These are phyloP conservation scores for Dexiosoma caninum DNA, from an alignment of 2,888 invertebrate species.

Conservation along the genomic window DNA sequence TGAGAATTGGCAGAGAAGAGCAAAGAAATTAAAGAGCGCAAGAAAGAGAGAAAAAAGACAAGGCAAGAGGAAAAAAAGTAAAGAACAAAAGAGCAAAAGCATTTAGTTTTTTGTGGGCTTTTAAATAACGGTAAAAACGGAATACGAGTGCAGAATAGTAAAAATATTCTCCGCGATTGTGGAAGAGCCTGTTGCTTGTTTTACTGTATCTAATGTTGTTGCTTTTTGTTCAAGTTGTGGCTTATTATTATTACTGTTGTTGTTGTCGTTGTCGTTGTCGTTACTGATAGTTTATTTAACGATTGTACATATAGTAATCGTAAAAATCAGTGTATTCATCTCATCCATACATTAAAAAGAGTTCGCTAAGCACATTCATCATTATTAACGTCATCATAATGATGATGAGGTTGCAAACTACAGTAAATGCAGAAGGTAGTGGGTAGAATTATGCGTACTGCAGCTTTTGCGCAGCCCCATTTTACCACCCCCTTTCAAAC, in stretches of 20 bases:
- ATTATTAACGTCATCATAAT: constrained; percentile 27
- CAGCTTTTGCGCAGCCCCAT: constrained; percentile 47
- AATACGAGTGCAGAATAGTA: background rate
- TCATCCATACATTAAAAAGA: constrained; percentile 28
- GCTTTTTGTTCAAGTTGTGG: no score
- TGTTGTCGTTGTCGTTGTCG: constrained; percentile 15
- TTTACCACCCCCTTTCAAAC: constrained; percentile 36
- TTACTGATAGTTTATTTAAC: background rate
- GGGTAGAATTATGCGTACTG: no score
- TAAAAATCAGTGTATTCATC: constrained; percentile 45
- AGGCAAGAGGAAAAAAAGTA: background rate
- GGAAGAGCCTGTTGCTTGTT: constrained; percentile 46
- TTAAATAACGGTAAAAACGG: constrained; percentile 17
- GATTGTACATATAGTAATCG: constrained; percentile 4
- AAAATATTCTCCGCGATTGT: constrained; percentile 24
- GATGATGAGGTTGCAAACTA: constrained; percentile 22
- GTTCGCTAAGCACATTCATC: constrained; percentile 18
- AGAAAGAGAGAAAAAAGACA: constrained; percentile 9
- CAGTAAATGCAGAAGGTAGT: constrained; percentile 3
- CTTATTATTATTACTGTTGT: no score
- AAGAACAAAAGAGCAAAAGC: background rate
- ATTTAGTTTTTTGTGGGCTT: background rate
- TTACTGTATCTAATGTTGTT: no score
- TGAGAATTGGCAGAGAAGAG: constrained; percentile 40
- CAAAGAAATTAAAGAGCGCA: constrained; percentile 3